Conservation (phyloP, 2,113 vertebrate species). For the Perca schrenkii region DNA sequence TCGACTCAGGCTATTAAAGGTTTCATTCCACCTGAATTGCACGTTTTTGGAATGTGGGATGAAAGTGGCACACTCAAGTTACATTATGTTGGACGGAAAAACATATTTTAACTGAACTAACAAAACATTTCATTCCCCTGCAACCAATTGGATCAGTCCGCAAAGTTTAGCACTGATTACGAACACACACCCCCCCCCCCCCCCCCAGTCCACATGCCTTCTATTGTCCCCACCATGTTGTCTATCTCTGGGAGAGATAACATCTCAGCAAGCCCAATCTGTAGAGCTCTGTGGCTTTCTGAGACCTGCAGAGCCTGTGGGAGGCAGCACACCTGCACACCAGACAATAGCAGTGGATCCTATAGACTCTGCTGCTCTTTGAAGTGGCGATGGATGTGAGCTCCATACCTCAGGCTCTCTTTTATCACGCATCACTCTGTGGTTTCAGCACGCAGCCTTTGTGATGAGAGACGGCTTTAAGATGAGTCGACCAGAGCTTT, state of each 20-base stretch:
- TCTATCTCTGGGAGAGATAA: slow-evolving; percentile 73
- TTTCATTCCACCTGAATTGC: slow-evolving; percentile 41
- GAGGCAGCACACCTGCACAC: slow-evolving; percentile 80
- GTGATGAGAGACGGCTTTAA: slow-evolving; percentile 66
- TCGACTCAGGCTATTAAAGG: background rate
- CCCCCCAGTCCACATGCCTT: slow-evolving; percentile 63
- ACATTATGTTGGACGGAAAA: slow-evolving; percentile 40
- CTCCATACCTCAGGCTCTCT: slow-evolving; percentile 54
- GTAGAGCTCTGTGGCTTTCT: slow-evolving; percentile 43
- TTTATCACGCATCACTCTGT: slow-evolving; percentile 38
- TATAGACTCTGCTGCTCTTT: slow-evolving; percentile 75
- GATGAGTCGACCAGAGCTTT: slow-evolving; percentile 56
- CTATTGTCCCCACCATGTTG: slow-evolving; percentile 69
- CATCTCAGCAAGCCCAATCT: slow-evolving; percentile 69
- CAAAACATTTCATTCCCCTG: slow-evolving; percentile 20
- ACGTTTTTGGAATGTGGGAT: slow-evolving; percentile 41
- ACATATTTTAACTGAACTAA: slow-evolving; percentile 43
- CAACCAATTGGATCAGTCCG: slow-evolving; percentile 36
- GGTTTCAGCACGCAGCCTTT: slow-evolving; percentile 73
- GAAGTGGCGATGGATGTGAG: slow-evolving; percentile 78
- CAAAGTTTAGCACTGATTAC: slow-evolving; percentile 60
- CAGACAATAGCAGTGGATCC: slow-evolving; percentile 72
- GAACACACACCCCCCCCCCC: too few relatives aligned
- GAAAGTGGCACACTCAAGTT: slow-evolving; percentile 42
- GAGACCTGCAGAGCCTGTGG: slow-evolving; percentile 57